Conservation (phyloP, 2,888 invertebrate genomes). For the Rhingia rostrata region DNA sequence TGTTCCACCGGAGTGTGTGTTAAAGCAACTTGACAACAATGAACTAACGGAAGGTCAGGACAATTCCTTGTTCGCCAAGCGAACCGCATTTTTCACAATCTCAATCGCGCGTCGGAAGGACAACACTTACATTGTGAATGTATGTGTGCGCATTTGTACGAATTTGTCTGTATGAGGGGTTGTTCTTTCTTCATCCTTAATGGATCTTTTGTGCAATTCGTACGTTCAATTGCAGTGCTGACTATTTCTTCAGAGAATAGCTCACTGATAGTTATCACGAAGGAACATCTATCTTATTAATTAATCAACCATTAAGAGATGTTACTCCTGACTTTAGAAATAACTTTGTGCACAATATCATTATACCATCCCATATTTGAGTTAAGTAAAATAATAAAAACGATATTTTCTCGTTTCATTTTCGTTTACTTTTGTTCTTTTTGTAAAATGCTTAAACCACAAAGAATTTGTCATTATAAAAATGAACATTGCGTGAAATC, state of each 20-base stretch:
- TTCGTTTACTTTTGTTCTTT: no score
- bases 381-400: no score
- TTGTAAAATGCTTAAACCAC: no score
- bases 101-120: slow-evolving; percentile 30
- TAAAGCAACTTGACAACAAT: slow-evolving; percentile 63
- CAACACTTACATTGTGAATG: slow-evolving; percentile 36
- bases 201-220: slow-evolving; percentile 59
- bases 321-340: not conserved
- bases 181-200: slow-evolving; percentile 40
- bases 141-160: slow-evolving; percentile 12
- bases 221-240: slow-evolving; percentile 20
- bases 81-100: slow-evolving; percentile 48
- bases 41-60: slow-evolving; percentile 62
- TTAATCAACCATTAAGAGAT: not conserved
- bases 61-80: slow-evolving; percentile 18
- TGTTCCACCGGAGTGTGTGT: slow-evolving; percentile 43
- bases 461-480: no score
- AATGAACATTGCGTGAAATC: no score
- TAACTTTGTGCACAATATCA: not conserved
- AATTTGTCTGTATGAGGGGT: slow-evolving; percentile 2
- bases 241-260: not conserved
- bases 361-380: no score
- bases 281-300: not conserved
- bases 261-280: not conserved
- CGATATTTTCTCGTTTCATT: no score